Base-by-base conservation (phyloP, 2,797 vertebrate species). In the Delichon dasypus region DNA sequence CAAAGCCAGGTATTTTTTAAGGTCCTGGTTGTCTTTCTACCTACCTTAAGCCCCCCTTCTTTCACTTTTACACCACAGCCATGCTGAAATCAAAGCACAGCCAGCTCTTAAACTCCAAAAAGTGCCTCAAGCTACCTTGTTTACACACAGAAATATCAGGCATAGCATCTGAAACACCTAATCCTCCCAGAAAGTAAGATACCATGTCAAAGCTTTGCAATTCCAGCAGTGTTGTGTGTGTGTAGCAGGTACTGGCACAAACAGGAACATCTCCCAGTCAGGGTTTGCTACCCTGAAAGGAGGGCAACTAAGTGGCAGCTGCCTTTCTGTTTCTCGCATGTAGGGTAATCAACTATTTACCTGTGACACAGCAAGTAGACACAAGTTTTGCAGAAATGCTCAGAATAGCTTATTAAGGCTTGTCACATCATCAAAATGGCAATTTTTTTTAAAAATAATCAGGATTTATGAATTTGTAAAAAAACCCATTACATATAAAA, bases 231-330 rank as follows among this genome's bases (percentile, higher is more conserved):
- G 17, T 14, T 68, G 7, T 65, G 40, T 58, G 25, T 48, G 19
- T 47, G 32, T 10, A 83, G 17, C 34, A 68, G 27, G 21, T 57
- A 68, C 34, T 60, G 32, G 10, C 19, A 34, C 11, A 60, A 88
- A 29, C 17, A 80, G 45, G 34, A 83, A 27, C 9, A 67, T 47
- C 15, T 64, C 50, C 11, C 32, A 67, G n/a, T 36, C 40, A 44
- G 0, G 0, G 9, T 62, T 89, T 5, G 1, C 26, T 68, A 16
- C 22, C 10, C 3, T 16, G 34, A 61, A 61, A 68, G 20, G 17
- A 67, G 48, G 20, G 44, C 73, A 68, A 16, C 14, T 57, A 88
- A 75, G 32, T 9, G 47, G 16, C 54, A 78, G 42, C 19, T 12
- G 5, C 19, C 27, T 77, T 91, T 74, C 54, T 72, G 30, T 32